Evolutionary conservation across 2,113 vertebrate species (phyloP).

Genomic region (Crotalus tigris): DNA sequence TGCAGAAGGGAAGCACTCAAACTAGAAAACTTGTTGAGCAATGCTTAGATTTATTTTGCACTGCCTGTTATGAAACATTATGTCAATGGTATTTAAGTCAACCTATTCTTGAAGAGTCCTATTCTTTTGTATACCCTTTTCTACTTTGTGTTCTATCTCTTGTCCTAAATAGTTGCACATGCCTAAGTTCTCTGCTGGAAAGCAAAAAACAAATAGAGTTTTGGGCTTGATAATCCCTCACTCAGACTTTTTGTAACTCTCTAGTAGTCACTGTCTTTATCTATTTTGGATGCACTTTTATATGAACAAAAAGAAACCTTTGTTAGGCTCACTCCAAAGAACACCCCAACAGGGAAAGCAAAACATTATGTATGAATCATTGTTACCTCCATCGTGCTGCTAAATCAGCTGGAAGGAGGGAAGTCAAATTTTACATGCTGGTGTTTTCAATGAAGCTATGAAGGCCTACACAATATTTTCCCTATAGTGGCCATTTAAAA

Average conservation of each 20-base stretch:
- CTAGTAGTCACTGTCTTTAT: neutral
- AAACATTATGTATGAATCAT: slow-evolving; percentile 28
- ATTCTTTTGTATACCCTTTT: slow-evolving; percentile 27
- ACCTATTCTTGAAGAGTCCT: neutral
- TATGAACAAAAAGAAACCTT: slow-evolving; percentile 20
- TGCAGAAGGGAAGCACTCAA: slow-evolving; percentile 3
- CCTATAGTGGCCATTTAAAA: slow-evolving; percentile 7
- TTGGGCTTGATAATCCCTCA: slow-evolving; percentile 47
- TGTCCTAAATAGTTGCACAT: slow-evolving; percentile 14
- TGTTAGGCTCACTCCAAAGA: neutral
- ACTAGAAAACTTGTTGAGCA: neutral
- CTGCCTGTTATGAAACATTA: slow-evolving; percentile 20
- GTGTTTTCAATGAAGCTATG: neutral
- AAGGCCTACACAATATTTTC: neutral
- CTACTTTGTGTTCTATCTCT: slow-evolving; percentile 27
- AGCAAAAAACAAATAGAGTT: slow-evolving; percentile 31
- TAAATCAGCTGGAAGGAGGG: slow-evolving; percentile 22
- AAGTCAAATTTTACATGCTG: slow-evolving; percentile 22
- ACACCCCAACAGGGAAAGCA: slow-evolving; percentile 23
- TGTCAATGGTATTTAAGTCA: neutral
- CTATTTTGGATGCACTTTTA: slow-evolving; percentile 3
- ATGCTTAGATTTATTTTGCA: neutral
- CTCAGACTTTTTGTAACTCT: slow-evolving; percentile 22
- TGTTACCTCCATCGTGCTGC: slow-evolving; percentile 29
- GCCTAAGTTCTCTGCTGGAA: slow-evolving; percentile 17